Percentiles rank a stretch among this genome's conserved stretches.
phyloP scores from a whole-genome alignment of 2,797 vertebrate genomes.

The Gymnoscopelus microlampas region DNA sequence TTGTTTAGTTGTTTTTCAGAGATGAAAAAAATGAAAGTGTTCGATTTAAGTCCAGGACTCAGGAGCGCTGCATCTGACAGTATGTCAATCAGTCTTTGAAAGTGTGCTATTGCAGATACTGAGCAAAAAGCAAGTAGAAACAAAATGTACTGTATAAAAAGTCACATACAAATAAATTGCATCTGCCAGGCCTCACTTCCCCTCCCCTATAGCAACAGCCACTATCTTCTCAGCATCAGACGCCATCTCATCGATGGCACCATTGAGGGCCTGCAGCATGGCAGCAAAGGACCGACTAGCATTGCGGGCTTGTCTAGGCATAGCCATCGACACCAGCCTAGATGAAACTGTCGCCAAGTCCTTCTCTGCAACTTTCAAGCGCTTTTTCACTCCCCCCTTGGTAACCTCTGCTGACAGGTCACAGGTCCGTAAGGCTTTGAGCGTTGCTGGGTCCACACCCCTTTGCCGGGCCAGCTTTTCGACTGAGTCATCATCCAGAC shows the following conservation, averaged over 20 bases:
- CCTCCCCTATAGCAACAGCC: conserved; percentile 42
- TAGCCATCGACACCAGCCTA: conserved; percentile 72
- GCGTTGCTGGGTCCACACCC: conserved; percentile 35
- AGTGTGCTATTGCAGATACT: conserved; percentile 6
- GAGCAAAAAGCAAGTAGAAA: neutral
- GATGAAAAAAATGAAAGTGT: neutral
- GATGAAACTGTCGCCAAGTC: conserved; percentile 54
- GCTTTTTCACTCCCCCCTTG: conserved; percentile 73
- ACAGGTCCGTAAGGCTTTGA: conserved; percentile 71
- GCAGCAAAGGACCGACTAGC: conserved; percentile 74
- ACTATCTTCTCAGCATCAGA: conserved; percentile 74
- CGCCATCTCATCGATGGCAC: conserved; percentile 78
- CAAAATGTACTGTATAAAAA: conserved; percentile 24
- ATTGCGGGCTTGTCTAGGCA: conserved; percentile 71
- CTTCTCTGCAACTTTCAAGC: conserved; percentile 70
- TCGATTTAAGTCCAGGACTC: neutral
- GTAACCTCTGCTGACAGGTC: conserved; percentile 72
- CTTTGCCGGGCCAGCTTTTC: conserved; percentile 65
- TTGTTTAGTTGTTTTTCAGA: neutral
- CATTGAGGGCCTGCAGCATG: conserved; percentile 76
- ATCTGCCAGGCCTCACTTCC: conserved; percentile 36
- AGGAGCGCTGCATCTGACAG: neutral
- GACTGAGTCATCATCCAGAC: conserved; percentile 73
- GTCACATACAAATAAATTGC: neutral
- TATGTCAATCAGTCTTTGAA: neutral